These are phyloP conservation scores for Hesperophylax magnus DNA, from an alignment of 1,140 invertebrate species.

Conservation along the genomic window DNA sequence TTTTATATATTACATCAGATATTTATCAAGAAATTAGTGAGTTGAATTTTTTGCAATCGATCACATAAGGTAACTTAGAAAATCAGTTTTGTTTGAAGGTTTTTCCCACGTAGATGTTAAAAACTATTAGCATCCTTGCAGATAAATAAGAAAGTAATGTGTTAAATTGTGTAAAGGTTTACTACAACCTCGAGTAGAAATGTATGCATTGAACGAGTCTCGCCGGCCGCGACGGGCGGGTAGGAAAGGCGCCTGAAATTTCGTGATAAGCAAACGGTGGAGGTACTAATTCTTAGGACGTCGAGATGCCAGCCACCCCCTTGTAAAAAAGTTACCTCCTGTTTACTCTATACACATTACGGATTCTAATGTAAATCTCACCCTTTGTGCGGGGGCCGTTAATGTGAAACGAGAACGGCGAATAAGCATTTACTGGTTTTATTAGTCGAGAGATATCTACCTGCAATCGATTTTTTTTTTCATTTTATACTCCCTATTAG, in stretches of 20 bases:
- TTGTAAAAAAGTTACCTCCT: conserved; percentile 15
- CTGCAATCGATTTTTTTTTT: too few relatives aligned
- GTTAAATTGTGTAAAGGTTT: conserved; percentile 10
- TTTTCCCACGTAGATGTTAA: too few relatives aligned
- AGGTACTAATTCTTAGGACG: conserved; percentile 32
- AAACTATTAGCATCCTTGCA: too few relatives aligned
- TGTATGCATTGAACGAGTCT: conserved; percentile 50
- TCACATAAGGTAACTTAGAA: too few relatives aligned
- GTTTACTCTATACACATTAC: conserved; percentile 32
- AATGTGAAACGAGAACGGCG: conserved; percentile 13
- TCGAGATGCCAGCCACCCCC: not conserved
- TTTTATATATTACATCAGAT: too few relatives aligned
- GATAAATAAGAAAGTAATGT: too few relatives aligned
- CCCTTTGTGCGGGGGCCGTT: conserved; percentile 20
- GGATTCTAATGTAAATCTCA: conserved; percentile 26
- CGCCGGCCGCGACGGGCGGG: not conserved
- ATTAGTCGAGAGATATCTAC: not conserved
- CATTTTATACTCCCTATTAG: too few relatives aligned
- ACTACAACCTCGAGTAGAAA: conserved; percentile 1
- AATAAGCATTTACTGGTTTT: conserved; percentile 24
- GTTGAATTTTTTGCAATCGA: too few relatives aligned
- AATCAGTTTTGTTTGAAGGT: too few relatives aligned
- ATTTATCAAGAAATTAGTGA: too few relatives aligned
- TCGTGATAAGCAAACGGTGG: conserved; percentile 50
- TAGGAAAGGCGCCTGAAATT: conserved; percentile 52